Evolutionary conservation across 2,888 invertebrate genomes (phyloP).

Genomic region (Ormyrus rosae): DNA sequence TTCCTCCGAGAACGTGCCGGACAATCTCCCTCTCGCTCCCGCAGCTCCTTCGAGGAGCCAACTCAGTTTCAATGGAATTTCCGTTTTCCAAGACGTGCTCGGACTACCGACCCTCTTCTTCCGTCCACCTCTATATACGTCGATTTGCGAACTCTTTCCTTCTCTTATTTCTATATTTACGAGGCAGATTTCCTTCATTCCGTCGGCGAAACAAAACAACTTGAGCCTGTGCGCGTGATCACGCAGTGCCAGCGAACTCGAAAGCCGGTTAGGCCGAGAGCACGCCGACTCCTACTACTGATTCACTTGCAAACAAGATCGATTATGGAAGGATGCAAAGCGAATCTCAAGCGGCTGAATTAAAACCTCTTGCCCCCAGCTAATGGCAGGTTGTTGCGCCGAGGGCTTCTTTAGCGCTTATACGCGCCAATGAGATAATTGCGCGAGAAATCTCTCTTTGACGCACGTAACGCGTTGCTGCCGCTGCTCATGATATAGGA

Average conservation of each 20-base stretch:
- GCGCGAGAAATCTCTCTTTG: no score
- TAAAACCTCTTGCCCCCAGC: constrained; percentile 55
- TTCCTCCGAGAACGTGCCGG: constrained; percentile 60
- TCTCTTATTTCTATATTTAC: not conserved
- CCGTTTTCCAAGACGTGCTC: constrained; percentile 67
- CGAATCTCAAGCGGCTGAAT: constrained; percentile 64
- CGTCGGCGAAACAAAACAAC: not conserved
- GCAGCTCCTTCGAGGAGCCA: constrained; percentile 42
- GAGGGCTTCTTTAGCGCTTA: no score
- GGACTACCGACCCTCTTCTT: constrained; percentile 57
- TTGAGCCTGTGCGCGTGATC: no score
- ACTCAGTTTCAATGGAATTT: constrained; percentile 67
- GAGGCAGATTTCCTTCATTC: not conserved
- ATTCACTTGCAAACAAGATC: constrained; percentile 70
- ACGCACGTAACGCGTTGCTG: no score
- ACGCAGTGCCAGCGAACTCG: no score
- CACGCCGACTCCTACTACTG: constrained; percentile 52
- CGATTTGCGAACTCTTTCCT: constrained; percentile 31
- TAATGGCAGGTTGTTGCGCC: no score
- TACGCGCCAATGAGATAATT: no score
- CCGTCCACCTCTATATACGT: constrained; percentile 13
- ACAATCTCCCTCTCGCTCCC: constrained; percentile 56
- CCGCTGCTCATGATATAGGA: no score
- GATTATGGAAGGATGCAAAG: constrained; percentile 66
- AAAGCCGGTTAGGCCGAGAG: constrained; percentile 13